Percentiles rank a stretch among this genome's conserved stretches.
phyloP scores from a whole-genome alignment of 2,797 vertebrate genomes.

The Gymnothorax reevesii region DNA sequence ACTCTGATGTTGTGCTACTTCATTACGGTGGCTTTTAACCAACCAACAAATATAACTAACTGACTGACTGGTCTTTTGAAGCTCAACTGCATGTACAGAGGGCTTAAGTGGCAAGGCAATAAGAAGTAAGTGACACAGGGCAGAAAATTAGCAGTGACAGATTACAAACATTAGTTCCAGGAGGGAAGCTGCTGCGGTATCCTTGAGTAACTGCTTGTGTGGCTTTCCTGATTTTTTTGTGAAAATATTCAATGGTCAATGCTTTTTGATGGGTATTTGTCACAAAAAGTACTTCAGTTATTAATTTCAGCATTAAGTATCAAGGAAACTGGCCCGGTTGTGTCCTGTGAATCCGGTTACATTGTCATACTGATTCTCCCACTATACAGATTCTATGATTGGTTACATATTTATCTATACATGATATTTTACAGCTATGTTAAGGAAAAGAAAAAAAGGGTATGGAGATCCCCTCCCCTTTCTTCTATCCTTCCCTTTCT shows the following conservation, averaged over 20 bases:
- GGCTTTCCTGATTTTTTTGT: background rate
- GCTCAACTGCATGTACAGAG: background rate
- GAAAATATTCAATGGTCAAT: constrained; percentile 5
- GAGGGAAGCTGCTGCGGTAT: background rate
- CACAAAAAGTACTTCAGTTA: constrained; percentile 13
- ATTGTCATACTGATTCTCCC: constrained; percentile 3
- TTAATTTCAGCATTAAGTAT: background rate
- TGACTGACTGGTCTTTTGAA: background rate
- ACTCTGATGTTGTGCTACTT: background rate
- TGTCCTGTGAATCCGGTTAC: background rate
- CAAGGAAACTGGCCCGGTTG: constrained; percentile 1
- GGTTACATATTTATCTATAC: constrained; percentile 24
- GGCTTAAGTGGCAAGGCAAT: background rate
- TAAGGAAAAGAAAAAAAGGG: background rate
- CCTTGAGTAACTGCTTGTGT: background rate
- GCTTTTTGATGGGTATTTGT: background rate
- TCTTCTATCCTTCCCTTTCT: constrained; percentile 7
- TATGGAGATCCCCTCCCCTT: background rate
- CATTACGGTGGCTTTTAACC: background rate
- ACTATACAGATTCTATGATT: constrained; percentile 24
- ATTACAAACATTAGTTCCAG: background rate
- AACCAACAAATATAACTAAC: background rate
- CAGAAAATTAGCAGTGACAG: background rate
- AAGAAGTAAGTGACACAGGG: background rate
- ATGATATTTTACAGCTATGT: constrained; percentile 31